Conservation (phyloP, 1,140 invertebrate genomes). For the Arctopsyche grandis region DNA sequence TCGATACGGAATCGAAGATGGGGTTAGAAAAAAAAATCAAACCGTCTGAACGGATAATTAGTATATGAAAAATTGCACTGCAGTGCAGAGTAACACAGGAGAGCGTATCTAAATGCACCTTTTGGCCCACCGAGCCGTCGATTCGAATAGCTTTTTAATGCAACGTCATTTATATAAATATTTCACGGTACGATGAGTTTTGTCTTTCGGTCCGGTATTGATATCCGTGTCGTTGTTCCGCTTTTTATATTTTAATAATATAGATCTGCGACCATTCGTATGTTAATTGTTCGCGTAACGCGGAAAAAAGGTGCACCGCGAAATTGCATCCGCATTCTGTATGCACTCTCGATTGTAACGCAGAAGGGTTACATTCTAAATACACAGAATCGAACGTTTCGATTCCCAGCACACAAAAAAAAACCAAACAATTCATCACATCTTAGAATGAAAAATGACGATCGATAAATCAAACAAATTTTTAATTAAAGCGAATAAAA, state of each 20-base stretch:
- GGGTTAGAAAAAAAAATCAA: neutral
- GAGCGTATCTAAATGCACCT: conserved; percentile 2
- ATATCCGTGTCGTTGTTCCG: conserved; percentile 40
- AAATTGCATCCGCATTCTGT: conserved; percentile 17
- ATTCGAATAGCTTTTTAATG: conserved; percentile 50
- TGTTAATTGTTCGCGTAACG: conserved; percentile 7
- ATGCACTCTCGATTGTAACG: neutral
- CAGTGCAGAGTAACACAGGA: conserved; percentile 4
- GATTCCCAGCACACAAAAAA: too few species aligned
- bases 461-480: conserved; percentile 2
- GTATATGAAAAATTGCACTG: conserved; percentile 30
- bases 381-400: too few species aligned
- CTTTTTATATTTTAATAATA: conserved; percentile 43
- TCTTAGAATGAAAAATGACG: neutral
- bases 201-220: conserved; percentile 38
- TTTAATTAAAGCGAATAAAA: conserved; percentile 20
- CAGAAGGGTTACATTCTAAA: too few species aligned
- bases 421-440: neutral
- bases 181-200: conserved; percentile 48
- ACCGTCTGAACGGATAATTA: conserved; percentile 5
- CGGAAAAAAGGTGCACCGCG: conserved; percentile 29
- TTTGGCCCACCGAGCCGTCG: conserved; percentile 10
- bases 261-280: conserved; percentile 29
- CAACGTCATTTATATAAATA: conserved; percentile 53
- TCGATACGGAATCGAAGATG: conserved; percentile 33